These are phyloP conservation scores for Nasonia longicornis DNA, from an alignment of 1,140 invertebrate genomes.

Conservation along the genomic window DNA sequence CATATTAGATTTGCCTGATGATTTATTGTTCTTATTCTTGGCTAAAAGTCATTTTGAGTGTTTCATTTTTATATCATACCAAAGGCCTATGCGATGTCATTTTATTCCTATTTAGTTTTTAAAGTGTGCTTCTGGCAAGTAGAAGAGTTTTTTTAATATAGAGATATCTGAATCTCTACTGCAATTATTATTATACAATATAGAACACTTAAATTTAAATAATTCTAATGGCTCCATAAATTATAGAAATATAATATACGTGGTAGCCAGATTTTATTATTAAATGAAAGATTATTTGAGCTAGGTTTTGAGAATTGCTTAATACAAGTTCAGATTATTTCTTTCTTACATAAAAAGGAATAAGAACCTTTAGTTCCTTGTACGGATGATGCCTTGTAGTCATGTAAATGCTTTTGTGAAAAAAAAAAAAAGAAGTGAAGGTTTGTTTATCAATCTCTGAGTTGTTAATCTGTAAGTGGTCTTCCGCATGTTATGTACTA, in stretches of 20 bases:
- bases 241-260: slow-evolving; percentile 44
- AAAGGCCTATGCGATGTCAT: slow-evolving; percentile 32
- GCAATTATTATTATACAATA: not conserved
- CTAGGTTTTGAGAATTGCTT: slow-evolving; percentile 28
- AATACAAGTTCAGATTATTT: slow-evolving; percentile 38
- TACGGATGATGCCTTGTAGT: slow-evolving; percentile 51
- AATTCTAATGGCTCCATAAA: slow-evolving; percentile 27
- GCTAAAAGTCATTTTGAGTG: slow-evolving; percentile 28
- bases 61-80: slow-evolving; percentile 39
- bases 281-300: slow-evolving; percentile 20
- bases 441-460: slow-evolving; percentile 47
- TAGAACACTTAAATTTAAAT: slow-evolving; percentile 26
- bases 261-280: slow-evolving; percentile 20
- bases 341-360: slow-evolving; percentile 30
- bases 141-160: slow-evolving; percentile 33
- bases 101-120: slow-evolving; percentile 37
- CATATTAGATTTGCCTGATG: slow-evolving; percentile 9
- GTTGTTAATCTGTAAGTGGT: slow-evolving; percentile 49
- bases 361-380: slow-evolving; percentile 51
- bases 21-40: slow-evolving; percentile 32
- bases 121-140: slow-evolving; percentile 35
- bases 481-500: slow-evolving; percentile 64
- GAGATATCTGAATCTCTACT: not conserved
- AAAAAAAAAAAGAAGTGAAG: slow-evolving; percentile 31
- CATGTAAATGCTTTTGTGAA: slow-evolving; percentile 48